Conservation (phyloP, 2,113 vertebrate genomes). For the Elephas maximus region DNA sequence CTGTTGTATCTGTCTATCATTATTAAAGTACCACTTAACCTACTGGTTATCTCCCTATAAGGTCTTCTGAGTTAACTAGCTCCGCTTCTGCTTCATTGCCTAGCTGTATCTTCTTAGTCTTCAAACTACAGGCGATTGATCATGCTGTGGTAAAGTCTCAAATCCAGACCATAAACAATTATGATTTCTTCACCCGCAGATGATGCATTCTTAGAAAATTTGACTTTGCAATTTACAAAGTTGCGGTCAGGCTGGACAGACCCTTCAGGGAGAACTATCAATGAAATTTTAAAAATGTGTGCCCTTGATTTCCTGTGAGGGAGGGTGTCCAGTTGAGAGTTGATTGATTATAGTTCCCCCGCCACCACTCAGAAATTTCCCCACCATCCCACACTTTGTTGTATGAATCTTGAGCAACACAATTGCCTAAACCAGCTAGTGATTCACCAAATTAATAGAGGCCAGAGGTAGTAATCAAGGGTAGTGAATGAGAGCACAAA, state of each 20-base stretch:
- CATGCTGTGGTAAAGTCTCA: neutral
- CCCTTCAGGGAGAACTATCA: neutral
- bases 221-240: neutral
- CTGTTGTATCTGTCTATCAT: neutral
- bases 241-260: neutral
- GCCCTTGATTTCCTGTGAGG: neutral
- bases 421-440: neutral
- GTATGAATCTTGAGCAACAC: neutral
- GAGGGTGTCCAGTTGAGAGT: neutral
- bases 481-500: neutral
- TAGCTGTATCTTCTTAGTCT: neutral
- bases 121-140: neutral
- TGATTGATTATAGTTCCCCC: neutral
- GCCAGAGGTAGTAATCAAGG: neutral
- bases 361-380: neutral
- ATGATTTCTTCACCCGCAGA: neutral
- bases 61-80: neutral
- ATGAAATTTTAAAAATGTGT: neutral
- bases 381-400: neutral
- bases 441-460: slow-evolving; percentile 39
- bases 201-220: neutral
- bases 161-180: neutral
- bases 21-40: neutral
- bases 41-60: neutral
- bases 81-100: neutral